Evolutionary conservation across 1,140 invertebrate genomes (phyloP), one percentile per base, ranked within the genome.

Genomic region (Halictus rubicundus): DNA sequence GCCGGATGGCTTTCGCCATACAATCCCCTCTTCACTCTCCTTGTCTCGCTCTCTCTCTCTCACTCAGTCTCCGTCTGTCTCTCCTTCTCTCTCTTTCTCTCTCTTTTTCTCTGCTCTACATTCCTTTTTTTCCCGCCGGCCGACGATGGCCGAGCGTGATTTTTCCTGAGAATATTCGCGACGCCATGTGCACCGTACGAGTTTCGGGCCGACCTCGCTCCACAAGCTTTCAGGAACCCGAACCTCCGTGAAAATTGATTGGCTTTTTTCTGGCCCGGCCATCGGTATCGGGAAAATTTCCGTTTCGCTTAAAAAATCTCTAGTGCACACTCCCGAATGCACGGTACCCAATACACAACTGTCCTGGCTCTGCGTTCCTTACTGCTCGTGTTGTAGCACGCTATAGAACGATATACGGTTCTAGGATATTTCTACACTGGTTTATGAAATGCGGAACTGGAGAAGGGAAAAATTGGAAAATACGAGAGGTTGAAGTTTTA

Each of bases 131-230:
- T 81, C 65, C 72, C 23, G 25, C 37, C 65, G 64, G 70, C 69
- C 81, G 75, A 76, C 72, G 59, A 84, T 82, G 77, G 73, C 59
- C 71, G 14, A 49, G 52, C 78, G 75, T 65, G 61, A 87, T 87
- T 87, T 87, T 80, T 77, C 82, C 69, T 23, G 32, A 63, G 49
- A 80, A 82, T 78, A 80, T 82, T 86, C 63, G 68, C 75, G 68
- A 73, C 60, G 71, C 68, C 74, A 65, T 60, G 66, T 71, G 80
- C 75, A 66, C 32, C 79, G 32, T 72, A 71, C 79, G 68, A 76
- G 39, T 49, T 16, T 19, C 46, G 12, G 27, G 27, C 27, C n/a
- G 21, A 23, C 54, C 73, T 57, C 46, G 64, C 71, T 82, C 60
- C 39, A 21, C 32, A 19, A 23, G 14, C 69, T 46, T 63, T 72